phyloP scores from a whole-genome alignment of 2,888 invertebrate genomes.

The Miltochrista miniata region DNA sequence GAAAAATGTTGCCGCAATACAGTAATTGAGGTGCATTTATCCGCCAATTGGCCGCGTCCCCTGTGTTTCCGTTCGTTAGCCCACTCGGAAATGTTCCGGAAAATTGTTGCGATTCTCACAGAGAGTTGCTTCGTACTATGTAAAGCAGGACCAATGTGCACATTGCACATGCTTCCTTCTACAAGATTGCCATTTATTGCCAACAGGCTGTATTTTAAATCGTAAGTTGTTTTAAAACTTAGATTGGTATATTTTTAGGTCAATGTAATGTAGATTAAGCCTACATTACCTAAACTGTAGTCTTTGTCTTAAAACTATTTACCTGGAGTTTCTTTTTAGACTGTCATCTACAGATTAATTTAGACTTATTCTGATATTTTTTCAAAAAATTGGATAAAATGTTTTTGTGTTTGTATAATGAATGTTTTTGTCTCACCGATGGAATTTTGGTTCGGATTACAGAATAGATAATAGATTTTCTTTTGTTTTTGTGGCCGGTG shows the following conservation, averaged over 20 bases:
- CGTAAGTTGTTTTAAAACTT: constrained; percentile 12
- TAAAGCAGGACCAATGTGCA: constrained; percentile 55
- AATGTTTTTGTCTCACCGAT: too few relatives aligned
- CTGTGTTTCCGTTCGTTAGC: constrained; percentile 79
- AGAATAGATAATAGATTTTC: too few relatives aligned
- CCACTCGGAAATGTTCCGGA: constrained; percentile 75
- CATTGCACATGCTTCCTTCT: constrained; percentile 27
- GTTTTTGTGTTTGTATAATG: too few relatives aligned
- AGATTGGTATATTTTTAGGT: constrained; percentile 2
- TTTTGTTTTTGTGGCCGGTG: too few relatives aligned
- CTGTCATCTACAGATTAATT: too few relatives aligned
- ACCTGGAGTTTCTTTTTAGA: too few relatives aligned
- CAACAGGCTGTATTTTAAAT: constrained; percentile 24
- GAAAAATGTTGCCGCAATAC: constrained; percentile 75
- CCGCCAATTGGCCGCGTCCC: constrained; percentile 76
- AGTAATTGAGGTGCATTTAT: constrained; percentile 80
- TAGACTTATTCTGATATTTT: too few relatives aligned
- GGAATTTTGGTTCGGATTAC: too few relatives aligned
- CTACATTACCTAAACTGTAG: too few relatives aligned
- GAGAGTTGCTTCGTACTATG: constrained; percentile 54
- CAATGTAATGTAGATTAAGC: constrained; percentile 6
- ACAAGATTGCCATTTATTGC: constrained; percentile 28
- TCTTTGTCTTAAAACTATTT: too few relatives aligned
- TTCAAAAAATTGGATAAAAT: too few relatives aligned
- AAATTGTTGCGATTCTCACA: constrained; percentile 75